Evolutionary conservation across 2,113 vertebrate species (phyloP).

Genomic region (Muscicapa adusta): DNA sequence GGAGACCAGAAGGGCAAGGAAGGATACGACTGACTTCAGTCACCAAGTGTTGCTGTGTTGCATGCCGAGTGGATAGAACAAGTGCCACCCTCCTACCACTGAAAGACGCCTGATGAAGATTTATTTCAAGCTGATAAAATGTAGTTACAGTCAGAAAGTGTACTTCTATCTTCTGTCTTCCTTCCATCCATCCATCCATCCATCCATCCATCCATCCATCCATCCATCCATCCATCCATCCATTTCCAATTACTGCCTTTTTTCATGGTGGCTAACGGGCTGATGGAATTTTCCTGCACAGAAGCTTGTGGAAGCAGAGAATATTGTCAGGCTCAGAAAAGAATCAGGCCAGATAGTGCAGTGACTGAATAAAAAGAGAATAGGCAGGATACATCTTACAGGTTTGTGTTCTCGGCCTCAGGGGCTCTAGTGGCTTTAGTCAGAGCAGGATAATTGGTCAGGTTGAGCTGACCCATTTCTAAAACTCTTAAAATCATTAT

Average conservation of each 20-base stretch:
- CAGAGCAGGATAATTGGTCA: not conserved
- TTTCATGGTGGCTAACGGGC: not conserved
- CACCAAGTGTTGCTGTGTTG: rapidly evolving
- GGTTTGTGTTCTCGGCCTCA: not conserved
- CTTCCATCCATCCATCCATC: not conserved
- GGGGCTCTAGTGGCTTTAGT: not conserved
- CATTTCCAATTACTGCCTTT: not conserved
- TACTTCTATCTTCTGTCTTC: not conserved
- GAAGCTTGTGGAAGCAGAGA: not conserved
- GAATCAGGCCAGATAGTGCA: not conserved
- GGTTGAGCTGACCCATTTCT: not conserved
- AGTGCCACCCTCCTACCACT: not conserved
- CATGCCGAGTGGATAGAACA: not conserved
- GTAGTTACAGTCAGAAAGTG: not conserved
- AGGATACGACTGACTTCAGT: not conserved
- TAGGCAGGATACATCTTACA: not conserved
- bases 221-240: not conserved
- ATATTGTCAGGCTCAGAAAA: not conserved
- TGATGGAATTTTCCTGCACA: not conserved
- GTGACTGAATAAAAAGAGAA: not conserved
- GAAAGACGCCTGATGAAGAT: not conserved
- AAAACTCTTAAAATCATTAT: not conserved
- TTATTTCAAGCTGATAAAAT: not conserved
- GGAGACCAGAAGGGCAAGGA: not conserved
- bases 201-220: not conserved